phyloP scores from a whole-genome alignment of 2,797 vertebrate genomes.

The Erithacus rubecula region DNA sequence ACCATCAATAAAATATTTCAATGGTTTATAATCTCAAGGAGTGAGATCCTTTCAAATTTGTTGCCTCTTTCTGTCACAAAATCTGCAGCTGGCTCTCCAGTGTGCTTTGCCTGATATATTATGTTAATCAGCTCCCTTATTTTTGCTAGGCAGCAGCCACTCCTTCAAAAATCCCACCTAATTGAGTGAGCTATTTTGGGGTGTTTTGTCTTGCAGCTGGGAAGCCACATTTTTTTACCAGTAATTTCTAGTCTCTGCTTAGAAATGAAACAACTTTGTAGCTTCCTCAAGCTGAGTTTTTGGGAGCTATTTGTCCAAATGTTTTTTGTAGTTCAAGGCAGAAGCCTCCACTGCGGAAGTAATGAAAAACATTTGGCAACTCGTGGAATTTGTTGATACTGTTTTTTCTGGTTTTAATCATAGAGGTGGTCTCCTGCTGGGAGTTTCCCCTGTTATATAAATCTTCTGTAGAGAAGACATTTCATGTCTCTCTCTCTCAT shows the following conservation, averaged over 20 bases:
- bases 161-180: conserved; percentile 54
- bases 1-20: neutral
- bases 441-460: conserved; percentile 33
- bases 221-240: conserved; percentile 50
- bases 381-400: conserved; percentile 46
- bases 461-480: conserved; percentile 15
- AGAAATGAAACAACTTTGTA: conserved; percentile 43
- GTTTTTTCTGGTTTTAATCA: conserved; percentile 53
- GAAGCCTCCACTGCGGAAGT: conserved; percentile 32
- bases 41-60: neutral
- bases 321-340: conserved; percentile 55
- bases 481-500: neutral
- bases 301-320: conserved; percentile 46
- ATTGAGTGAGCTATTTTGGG: conserved; percentile 38
- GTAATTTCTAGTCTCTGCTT: conserved; percentile 31
- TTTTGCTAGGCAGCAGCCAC: conserved; percentile 45
- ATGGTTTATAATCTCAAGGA: neutral
- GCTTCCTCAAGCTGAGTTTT: conserved; percentile 57
- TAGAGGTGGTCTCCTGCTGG: conserved; percentile 54
- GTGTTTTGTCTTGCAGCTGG: conserved; percentile 67
- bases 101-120: conserved; percentile 6
- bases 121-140: conserved; percentile 48
- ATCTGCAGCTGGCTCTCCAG: conserved; percentile 51
- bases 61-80: neutral
- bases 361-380: conserved; percentile 58